Percentiles rank a stretch among this genome's conserved stretches.
phyloP scores from a whole-genome alignment of 2,797 vertebrate species.

The Sebastes paucispinis region DNA sequence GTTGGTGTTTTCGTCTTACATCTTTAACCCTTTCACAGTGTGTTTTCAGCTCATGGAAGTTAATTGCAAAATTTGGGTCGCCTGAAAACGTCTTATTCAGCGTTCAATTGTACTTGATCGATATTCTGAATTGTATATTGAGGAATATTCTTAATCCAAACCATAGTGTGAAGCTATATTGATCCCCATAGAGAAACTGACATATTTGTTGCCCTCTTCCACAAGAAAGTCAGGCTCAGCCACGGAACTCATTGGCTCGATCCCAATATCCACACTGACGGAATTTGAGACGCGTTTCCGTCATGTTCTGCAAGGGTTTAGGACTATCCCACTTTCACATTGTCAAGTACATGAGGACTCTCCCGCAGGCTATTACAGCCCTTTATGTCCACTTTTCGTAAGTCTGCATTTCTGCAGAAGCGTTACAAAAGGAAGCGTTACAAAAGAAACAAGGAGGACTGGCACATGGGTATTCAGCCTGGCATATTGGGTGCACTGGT shows the following conservation, averaged over 20 bases:
- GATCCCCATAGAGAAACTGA: background rate
- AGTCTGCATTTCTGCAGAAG: background rate
- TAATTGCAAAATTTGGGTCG: rapidly evolving
- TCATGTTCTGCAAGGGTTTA: background rate
- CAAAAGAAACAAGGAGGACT: background rate
- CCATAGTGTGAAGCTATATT: background rate
- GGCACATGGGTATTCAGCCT: background rate
- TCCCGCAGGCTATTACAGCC: background rate
- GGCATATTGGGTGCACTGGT: background rate
- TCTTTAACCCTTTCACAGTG: too few relatives aligned
- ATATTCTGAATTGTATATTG: background rate
- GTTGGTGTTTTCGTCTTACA: too few relatives aligned
- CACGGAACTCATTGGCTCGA: background rate
- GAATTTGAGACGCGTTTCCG: background rate
- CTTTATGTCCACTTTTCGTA: background rate
- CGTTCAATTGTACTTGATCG: too few relatives aligned
- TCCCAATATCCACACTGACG: background rate
- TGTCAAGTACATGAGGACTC: background rate
- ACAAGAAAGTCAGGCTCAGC: background rate
- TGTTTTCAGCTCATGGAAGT: too few relatives aligned
- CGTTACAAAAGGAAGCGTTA: background rate
- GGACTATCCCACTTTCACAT: background rate
- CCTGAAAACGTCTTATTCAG: too few relatives aligned
- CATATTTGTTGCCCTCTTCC: background rate
- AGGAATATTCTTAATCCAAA: background rate